phyloP scores from a whole-genome alignment of 2,888 invertebrate species.

The Pristionchus fissidentatus region DNA sequence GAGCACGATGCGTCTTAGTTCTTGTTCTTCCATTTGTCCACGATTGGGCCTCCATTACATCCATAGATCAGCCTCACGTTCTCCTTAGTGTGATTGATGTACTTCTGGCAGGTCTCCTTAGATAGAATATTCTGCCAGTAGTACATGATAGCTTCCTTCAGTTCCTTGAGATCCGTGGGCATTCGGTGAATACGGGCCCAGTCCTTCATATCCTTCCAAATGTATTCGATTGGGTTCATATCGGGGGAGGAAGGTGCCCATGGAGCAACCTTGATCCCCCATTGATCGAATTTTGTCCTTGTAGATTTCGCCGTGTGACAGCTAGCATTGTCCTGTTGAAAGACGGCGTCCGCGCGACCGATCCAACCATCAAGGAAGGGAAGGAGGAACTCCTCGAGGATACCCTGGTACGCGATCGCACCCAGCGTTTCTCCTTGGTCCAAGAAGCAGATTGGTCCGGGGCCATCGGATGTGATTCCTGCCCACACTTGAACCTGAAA shows the following conservation, averaged over 20 bases:
- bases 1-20: too few relatives aligned
- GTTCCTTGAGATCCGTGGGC: neutral
- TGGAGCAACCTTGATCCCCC: neutral
- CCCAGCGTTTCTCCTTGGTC: neutral
- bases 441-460: neutral
- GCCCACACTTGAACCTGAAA: conserved; percentile 14
- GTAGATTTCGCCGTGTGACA: neutral
- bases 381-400: neutral
- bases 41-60: neutral
- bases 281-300: neutral
- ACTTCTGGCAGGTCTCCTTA: neutral
- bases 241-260: conserved; percentile 13
- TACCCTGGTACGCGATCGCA: neutral
- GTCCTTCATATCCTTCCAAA: neutral
- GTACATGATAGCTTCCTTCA: neutral
- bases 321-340: neutral
- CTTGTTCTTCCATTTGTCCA: neutral
- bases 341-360: neutral
- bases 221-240: neutral
- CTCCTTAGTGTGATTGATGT: neutral
- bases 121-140: neutral
- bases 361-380: neutral
- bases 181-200: neutral
- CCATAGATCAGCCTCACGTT: neutral
- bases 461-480: neutral